Evolutionary conservation across 1,140 invertebrate species (phyloP).

Genomic region (Drosophila lacertosa): DNA sequence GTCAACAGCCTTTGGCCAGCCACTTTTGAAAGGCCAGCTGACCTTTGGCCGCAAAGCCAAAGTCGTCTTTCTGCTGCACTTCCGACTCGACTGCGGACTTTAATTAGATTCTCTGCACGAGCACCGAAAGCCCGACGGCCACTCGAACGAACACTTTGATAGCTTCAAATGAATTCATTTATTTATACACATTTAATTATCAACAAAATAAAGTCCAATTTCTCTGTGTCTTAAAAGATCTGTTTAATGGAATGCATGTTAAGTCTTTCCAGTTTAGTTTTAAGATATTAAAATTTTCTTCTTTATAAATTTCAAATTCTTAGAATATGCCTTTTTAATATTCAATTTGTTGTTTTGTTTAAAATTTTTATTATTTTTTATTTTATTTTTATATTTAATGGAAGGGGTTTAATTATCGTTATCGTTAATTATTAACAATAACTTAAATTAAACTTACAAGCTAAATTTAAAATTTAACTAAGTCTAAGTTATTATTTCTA

Average conservation of each 20-base stretch:
- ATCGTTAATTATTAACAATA: too few species aligned
- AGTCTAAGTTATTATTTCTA: too few species aligned
- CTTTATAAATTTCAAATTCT: too few species aligned
- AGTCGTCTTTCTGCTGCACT: slow-evolving; percentile 34
- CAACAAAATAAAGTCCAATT: slow-evolving; percentile 3
- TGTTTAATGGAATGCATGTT: too few species aligned
- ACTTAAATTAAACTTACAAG: too few species aligned
- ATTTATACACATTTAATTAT: slow-evolving; percentile 25
- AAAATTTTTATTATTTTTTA: too few species aligned
- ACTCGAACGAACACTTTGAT: neutral
- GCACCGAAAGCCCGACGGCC: slow-evolving; percentile 4
- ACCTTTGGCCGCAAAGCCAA: slow-evolving; percentile 35
- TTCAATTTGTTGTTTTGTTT: too few species aligned
- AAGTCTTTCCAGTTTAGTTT: neutral
- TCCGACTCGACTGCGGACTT: slow-evolving; percentile 51
- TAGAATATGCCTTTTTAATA: too few species aligned
- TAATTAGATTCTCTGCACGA: slow-evolving; percentile 65
- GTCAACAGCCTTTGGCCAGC: slow-evolving; percentile 34
- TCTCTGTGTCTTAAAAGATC: neutral
- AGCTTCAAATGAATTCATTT: slow-evolving; percentile 40
- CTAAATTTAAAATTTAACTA: too few species aligned
- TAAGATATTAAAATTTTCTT: too few species aligned
- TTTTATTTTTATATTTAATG: too few species aligned
- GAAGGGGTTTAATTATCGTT: too few species aligned
- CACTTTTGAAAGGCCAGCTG: slow-evolving; percentile 19